phyloP scores from a whole-genome alignment of 2,113 vertebrate genomes.

The Podarcis cretensis region DNA sequence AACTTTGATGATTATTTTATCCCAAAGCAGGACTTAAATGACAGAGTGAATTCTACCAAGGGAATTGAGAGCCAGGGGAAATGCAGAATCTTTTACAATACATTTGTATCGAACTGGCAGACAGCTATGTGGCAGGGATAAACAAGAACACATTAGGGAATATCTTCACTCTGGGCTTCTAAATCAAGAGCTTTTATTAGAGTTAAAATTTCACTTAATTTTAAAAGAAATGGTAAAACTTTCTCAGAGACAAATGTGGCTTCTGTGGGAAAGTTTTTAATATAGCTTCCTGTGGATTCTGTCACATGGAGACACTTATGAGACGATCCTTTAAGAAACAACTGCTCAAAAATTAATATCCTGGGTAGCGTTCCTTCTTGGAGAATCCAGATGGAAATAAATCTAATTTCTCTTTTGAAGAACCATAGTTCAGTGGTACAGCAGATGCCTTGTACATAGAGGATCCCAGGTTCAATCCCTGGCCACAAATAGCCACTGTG shows the following conservation, averaged over 20 bases:
- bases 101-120: constrained; percentile 23
- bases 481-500: too few relatives aligned
- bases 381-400: not conserved
- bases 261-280: not conserved
- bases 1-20: constrained; percentile 23
- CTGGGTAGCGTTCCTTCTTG: not conserved
- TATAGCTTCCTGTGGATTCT: not conserved
- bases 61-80: constrained; percentile 11
- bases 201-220: not conserved
- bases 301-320: not conserved
- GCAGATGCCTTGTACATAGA: not conserved
- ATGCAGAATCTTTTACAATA: constrained; percentile 2
- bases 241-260: not conserved
- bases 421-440: too few relatives aligned
- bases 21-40: constrained; percentile 5
- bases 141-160: constrained; percentile 2
- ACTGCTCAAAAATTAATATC: not conserved
- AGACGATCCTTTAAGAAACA: not conserved
- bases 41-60: constrained; percentile 16
- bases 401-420: not conserved
- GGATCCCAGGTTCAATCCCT: not conserved
- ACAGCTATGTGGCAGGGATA: not conserved
- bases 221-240: not conserved
- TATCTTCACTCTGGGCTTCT: not conserved
- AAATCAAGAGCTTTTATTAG: not conserved